These are phyloP conservation scores for Pelobates fuscus DNA, from an alignment of 2,113 vertebrate species.

Conservation along the genomic window DNA sequence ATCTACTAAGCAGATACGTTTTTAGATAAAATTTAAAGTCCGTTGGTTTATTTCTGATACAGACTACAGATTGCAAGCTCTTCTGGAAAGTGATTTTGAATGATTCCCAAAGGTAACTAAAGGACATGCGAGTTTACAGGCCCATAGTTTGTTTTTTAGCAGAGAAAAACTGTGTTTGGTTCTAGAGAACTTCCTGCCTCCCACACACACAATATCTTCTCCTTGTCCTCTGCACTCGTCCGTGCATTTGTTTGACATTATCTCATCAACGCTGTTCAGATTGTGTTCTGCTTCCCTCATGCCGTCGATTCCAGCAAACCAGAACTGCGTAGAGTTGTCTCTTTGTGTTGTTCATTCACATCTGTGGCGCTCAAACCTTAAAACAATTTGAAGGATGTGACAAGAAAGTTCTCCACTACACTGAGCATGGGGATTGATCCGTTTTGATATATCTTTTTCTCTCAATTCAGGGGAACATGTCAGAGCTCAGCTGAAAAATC, in stretches of 20 bases:
- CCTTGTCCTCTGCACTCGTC: constrained; percentile 33
- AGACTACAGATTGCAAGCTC: too few relatives aligned
- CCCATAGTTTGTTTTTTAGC: neutral
- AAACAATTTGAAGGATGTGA: constrained; percentile 61
- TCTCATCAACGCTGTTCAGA: constrained; percentile 59
- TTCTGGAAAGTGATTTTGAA: too few relatives aligned
- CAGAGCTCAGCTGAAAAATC: constrained; percentile 61
- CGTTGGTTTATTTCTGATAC: too few relatives aligned
- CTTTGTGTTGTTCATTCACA: constrained; percentile 56
- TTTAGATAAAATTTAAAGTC: too few relatives aligned
- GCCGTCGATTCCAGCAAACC: constrained; percentile 56
- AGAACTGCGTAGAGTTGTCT: constrained; percentile 62
- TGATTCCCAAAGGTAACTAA: too few relatives aligned
- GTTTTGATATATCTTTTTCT: constrained; percentile 67
- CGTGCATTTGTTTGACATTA: constrained; percentile 56
- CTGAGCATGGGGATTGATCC: constrained; percentile 61
- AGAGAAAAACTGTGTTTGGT: neutral
- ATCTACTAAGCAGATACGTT: too few relatives aligned
- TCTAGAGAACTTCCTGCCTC: neutral
- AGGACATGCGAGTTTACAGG: too few relatives aligned
- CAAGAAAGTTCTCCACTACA: constrained; percentile 60
- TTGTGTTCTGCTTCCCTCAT: constrained; percentile 52
- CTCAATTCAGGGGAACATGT: constrained; percentile 59
- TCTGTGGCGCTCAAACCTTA: constrained; percentile 54
- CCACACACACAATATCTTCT: neutral